Evolutionary conservation across 2,113 vertebrate species (phyloP), one percentile per base, ranked within the genome.

Genomic region (Serinus canaria): DNA sequence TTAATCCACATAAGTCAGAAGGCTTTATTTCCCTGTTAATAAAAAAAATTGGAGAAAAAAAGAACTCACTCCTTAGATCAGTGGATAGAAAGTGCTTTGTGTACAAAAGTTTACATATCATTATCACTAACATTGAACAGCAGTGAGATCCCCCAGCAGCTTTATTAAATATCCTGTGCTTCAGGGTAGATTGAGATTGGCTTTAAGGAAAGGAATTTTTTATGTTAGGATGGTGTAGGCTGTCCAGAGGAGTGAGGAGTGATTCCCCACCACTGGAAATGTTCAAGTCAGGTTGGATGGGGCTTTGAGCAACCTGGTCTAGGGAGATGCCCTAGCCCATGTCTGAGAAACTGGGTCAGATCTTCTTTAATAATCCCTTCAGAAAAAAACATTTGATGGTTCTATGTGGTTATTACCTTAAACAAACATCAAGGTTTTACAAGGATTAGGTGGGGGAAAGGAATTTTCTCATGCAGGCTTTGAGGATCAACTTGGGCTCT

Each of bases 171-270:
- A 82, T 5, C 4, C 35, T 78, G 7, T 44, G 18, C 5, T 81
- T 83, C 11, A 47, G 10, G 11, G 10, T 22, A 90, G 52, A 50
- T 49, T 70, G 76, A 70, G 46, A 52, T 0, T 44, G 43, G 4
- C 43, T 50, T 44, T 24, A 49, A 88, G n/a, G 6, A 69, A 60
- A 81, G 13, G 23, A 37, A 19, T 10, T 18, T 41, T 81, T 88
- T 47, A 13, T 2, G 0, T 43, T 30, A 30, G 17, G 20, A 10
- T 33, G 18, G 6, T 55, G 39, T 10, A 49, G 2, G 12, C 14
- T 77, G 27, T 23, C 5, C 18, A 66, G 55, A 39, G 31, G 53
- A 49, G 22, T 1, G 53, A 37, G 37, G 37, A 37, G 11, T 33
- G 16, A 3, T 41, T 37, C 12, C 9, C 15, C 22, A 8, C 22